These are phyloP conservation scores for Xyrauchen texanus DNA, from an alignment of 2,113 vertebrate genomes.

Conservation along the genomic window DNA sequence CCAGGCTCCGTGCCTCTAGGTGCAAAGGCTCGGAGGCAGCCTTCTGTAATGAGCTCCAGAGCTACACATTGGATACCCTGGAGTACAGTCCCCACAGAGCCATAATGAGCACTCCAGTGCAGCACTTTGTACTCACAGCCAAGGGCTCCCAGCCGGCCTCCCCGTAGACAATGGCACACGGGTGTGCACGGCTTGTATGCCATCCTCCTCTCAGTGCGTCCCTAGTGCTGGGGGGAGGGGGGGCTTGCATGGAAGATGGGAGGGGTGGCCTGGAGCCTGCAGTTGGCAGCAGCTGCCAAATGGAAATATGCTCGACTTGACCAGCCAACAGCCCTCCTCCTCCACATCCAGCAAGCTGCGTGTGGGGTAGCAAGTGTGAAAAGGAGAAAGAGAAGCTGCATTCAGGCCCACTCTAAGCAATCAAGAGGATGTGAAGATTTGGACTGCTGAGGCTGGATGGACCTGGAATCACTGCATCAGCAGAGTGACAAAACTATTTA, in stretches of 20 bases:
- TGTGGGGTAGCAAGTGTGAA: constrained; percentile 53
- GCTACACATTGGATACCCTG: constrained; percentile 69
- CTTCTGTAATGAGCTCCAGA: constrained; percentile 77
- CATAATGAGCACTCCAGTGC: constrained; percentile 79
- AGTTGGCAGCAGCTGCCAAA: constrained; percentile 64
- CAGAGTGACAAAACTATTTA: constrained; percentile 57
- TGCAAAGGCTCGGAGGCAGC: constrained; percentile 61
- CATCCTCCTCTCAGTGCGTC: constrained; percentile 54
- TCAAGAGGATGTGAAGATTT: constrained; percentile 61
- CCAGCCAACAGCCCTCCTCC: constrained; percentile 37
- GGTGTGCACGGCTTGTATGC: constrained; percentile 68
- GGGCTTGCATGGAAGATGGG: constrained; percentile 53
- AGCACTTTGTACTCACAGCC: constrained; percentile 68
- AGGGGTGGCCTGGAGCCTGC: constrained; percentile 64
- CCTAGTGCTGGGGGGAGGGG: constrained; percentile 55
- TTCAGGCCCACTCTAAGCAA: constrained; percentile 65
- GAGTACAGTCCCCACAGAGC: constrained; percentile 75
- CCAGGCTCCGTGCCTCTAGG: constrained; percentile 60
- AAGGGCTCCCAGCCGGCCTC: constrained; percentile 66
- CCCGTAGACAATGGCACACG: constrained; percentile 63
- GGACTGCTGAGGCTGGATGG: no score
- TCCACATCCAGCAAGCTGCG: constrained; percentile 38
- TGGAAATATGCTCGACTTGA: constrained; percentile 48
- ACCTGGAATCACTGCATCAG: constrained; percentile 63
- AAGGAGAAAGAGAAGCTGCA: constrained; percentile 51